Base-by-base conservation (phyloP, 2,797 vertebrate species). In the Mycteria americana region DNA sequence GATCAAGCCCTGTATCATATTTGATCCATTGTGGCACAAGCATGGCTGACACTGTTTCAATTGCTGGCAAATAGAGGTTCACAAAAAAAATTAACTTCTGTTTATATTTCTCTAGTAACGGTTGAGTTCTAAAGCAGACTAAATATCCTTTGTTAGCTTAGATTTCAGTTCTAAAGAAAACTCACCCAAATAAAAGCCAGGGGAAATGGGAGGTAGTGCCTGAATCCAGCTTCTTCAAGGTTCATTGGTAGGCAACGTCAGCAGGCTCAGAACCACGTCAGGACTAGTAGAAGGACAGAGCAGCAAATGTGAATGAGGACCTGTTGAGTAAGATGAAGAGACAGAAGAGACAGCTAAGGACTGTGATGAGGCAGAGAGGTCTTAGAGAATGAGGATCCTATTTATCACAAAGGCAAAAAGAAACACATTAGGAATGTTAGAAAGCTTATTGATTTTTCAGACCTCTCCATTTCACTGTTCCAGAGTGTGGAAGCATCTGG, bases 141-240 rank as follows among this genome's bases (percentile, higher is more conserved):
- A 91, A 97, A 96, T 96, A 94, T 62, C 37, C 41, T 92, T 76
- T 93, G 23, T 94, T 97, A 79, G 56, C 78, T 94, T 96, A 82
- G 43, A 93, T 95, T 91, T 95, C 79, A 85, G 16, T 95, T 88
- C 27, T 92, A 92, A 93, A 88, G 56, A 93, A 96, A 97, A 92
- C 30, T 74, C 70, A 83, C 53, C 70, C 46, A 48, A 60, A 67
- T 85, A 82, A 95, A 96, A 96, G 88, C 18, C 59, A 89, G 43
- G n/a, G 46, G n/a, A 70, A 88, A 82, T 68, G 31, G 72, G 62
- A 91, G 22, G 56, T 65, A 69, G 69, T 79, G 48, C 24, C 81
- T 69, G 28, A 89, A 93, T 84, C 88, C 59, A 51, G 21, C 18
- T 92, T 95, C 89, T 95, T 96, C 72, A 68, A 62, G 43, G 57